phyloP scores from a whole-genome alignment of 2,888 invertebrate genomes.

The Biston betularia region DNA sequence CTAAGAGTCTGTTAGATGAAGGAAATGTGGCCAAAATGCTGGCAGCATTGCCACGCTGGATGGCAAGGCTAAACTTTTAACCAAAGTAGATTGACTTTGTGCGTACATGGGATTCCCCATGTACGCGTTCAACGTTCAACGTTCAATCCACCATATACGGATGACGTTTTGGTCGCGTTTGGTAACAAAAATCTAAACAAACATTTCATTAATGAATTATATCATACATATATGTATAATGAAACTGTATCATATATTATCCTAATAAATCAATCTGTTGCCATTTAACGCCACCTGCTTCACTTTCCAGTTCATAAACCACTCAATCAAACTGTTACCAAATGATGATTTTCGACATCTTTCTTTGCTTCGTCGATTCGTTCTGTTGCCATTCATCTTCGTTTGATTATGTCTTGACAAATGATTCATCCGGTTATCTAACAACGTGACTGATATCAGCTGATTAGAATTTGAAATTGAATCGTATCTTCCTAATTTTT shows the following conservation, averaged over 20 bases:
- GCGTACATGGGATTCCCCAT: too few relatives aligned
- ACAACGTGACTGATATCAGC: conserved; percentile 24
- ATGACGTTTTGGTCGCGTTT: too few relatives aligned
- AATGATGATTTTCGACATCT: conserved; percentile 34
- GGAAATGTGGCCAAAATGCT: too few relatives aligned
- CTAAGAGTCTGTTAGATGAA: too few relatives aligned
- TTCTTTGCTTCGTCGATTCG: conserved; percentile 28
- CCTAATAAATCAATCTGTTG: conserved; percentile 26
- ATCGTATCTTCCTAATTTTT: conserved; percentile 24
- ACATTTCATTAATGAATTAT: conserved; percentile 12
- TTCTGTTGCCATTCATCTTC: conserved; percentile 33
- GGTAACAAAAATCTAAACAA: too few relatives aligned
- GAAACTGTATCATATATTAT: conserved; percentile 10
- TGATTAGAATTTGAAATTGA: conserved; percentile 27
- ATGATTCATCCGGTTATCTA: conserved; percentile 34
- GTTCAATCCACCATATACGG: too few relatives aligned
- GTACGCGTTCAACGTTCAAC: too few relatives aligned
- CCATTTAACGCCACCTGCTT: conserved; percentile 22
- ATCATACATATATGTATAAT: conserved; percentile 11
- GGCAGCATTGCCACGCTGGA: too few relatives aligned
- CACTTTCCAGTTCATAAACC: conserved; percentile 41
- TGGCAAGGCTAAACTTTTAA: too few relatives aligned
- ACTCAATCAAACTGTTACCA: conserved; percentile 32
- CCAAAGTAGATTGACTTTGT: too few relatives aligned
- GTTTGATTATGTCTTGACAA: conserved; percentile 39